phyloP scores from a whole-genome alignment of 2,888 invertebrate species.

The Campoplex nolae region DNA sequence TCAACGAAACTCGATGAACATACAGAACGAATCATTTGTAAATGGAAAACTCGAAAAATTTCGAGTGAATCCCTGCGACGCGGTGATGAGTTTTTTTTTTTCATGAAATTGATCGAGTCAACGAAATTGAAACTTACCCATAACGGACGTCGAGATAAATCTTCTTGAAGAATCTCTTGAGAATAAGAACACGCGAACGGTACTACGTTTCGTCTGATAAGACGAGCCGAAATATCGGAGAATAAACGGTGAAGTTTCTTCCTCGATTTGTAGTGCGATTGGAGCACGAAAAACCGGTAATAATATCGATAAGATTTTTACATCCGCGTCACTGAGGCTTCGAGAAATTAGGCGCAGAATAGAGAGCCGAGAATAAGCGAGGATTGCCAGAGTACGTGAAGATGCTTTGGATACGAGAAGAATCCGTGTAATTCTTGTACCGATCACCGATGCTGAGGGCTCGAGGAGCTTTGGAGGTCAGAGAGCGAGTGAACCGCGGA shows the following conservation, averaged over 20 bases:
- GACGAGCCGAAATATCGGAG: neutral
- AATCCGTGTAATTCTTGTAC: constrained; percentile 23
- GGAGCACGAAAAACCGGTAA: constrained; percentile 4
- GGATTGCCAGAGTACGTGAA: neutral
- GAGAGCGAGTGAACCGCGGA: constrained; percentile 82
- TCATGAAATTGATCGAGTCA: neutral
- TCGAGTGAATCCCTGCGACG: neutral
- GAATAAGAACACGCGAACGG: neutral
- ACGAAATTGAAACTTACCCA: constrained; percentile 12
- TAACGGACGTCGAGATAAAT: neutral
- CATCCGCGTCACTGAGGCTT: neutral
- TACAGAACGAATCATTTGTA: too few relatives aligned
- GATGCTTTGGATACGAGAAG: neutral
- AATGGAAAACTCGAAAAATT: too few relatives aligned
- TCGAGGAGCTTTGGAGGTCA: constrained; percentile 78
- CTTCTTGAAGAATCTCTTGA: neutral
- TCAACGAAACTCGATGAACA: neutral
- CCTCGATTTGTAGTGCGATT: neutral
- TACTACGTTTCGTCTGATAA: neutral
- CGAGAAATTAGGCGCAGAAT: neutral
- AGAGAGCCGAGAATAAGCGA: neutral
- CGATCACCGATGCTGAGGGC: constrained; percentile 47
- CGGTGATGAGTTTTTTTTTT: neutral
- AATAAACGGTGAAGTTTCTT: neutral
- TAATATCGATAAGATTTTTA: neutral